These are phyloP conservation scores for Leptonema lineaticorne DNA, from an alignment of 1,140 invertebrate species.

Conservation along the genomic window DNA sequence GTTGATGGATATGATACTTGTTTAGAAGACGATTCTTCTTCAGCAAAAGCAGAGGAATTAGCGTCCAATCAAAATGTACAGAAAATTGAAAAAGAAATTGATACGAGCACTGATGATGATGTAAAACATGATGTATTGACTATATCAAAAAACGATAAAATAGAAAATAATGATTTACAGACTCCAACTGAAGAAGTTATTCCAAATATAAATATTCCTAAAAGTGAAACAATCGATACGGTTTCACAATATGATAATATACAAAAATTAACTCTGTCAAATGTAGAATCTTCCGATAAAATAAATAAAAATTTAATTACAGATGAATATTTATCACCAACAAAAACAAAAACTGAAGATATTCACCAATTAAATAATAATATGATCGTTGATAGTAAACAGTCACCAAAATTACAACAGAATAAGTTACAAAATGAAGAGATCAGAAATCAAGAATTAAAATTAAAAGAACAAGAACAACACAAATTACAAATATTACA, in stretches of 20 bases:
- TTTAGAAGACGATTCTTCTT: conserved; percentile 52
- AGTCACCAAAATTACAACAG: not conserved
- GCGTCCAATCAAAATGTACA: conserved; percentile 46
- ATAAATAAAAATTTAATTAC: conserved; percentile 1
- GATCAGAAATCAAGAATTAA: too few species aligned
- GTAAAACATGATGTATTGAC: not conserved
- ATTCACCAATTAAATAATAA: conserved; percentile 25
- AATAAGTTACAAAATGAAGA: not conserved
- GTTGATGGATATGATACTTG: conserved; percentile 57
- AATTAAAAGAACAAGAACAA: too few species aligned
- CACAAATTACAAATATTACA: too few species aligned
- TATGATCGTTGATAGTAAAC: not conserved
- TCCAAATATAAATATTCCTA: conserved; percentile 48
- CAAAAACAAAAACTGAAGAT: not conserved
- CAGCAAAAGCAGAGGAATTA: conserved; percentile 50
- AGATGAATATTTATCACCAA: too few species aligned
- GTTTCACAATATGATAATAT: conserved; percentile 13
- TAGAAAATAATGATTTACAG: not conserved
- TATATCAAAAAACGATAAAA: not conserved
- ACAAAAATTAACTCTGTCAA: not conserved
- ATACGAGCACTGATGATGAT: not conserved
- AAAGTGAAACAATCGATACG: conserved; percentile 44
- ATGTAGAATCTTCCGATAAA: not conserved
- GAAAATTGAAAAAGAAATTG: conserved; percentile 13
- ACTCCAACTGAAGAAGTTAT: not conserved